Percentiles rank a stretch among this genome's conserved stretches.
Evolutionary conservation across 1,140 invertebrate species (phyloP).

Genomic region (Drosophila nebulosa): DNA sequence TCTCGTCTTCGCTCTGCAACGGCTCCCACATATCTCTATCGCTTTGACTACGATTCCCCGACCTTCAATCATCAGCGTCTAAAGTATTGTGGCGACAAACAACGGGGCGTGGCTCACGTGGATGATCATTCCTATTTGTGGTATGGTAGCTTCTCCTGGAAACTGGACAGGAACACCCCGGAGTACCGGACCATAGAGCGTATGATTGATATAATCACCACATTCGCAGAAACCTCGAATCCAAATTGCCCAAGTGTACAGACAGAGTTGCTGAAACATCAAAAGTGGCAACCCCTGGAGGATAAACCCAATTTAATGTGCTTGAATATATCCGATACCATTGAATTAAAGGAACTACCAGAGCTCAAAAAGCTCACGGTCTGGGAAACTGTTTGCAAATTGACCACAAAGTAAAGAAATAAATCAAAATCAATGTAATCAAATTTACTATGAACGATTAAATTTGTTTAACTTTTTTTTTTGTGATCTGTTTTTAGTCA

Average conservation of each 20-base stretch:
- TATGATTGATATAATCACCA: conserved; percentile 81
- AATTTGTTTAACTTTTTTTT: background rate
- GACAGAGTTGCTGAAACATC: conserved; percentile 12
- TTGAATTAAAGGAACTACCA: conserved; percentile 75
- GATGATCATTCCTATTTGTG: conserved; percentile 86
- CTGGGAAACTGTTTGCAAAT: conserved; percentile 54
- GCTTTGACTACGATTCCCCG: conserved; percentile 80
- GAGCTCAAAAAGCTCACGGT: conserved; percentile 56
- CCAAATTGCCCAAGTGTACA: conserved; percentile 56
- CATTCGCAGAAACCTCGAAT: conserved; percentile 78
- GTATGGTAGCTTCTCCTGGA: conserved; percentile 80
- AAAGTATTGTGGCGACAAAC: conserved; percentile 62
- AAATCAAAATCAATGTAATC: background rate
- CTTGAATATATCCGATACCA: conserved; percentile 77
- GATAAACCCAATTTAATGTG: conserved; percentile 58
- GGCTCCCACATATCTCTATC: conserved; percentile 80
- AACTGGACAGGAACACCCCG: conserved; percentile 67
- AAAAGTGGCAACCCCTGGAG: conserved; percentile 56
- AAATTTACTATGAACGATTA: background rate
- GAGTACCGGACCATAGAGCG: conserved; percentile 80
- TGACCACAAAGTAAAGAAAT: background rate
- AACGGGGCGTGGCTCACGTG: conserved; percentile 83
- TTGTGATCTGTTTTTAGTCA: background rate
- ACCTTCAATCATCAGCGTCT: conserved; percentile 65
- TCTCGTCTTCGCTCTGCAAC: conserved; percentile 29